Conservation (phyloP, 2,113 vertebrate genomes). For the Hydrochoerus hydrochaeris region DNA sequence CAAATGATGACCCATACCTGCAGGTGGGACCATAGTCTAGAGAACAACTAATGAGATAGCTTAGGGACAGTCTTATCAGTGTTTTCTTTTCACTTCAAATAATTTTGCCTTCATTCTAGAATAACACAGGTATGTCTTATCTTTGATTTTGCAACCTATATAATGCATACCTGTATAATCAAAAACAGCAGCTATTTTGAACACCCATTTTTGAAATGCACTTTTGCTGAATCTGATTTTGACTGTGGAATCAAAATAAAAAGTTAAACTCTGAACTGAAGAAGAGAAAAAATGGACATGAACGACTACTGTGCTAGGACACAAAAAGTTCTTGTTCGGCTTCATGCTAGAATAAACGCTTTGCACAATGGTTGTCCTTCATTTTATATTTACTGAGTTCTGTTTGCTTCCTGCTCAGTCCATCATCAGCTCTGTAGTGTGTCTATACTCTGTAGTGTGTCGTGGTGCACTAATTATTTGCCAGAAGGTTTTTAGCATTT, state of each 20-base stretch:
- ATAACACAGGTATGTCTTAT: background rate
- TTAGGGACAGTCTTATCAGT: background rate
- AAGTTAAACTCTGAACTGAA: background rate
- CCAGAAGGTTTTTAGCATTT: constrained; percentile 19
- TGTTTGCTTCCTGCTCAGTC: background rate
- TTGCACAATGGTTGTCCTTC: background rate
- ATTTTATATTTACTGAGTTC: constrained; percentile 1
- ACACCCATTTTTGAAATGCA: background rate
- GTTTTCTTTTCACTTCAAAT: constrained; percentile 18
- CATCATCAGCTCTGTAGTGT: background rate
- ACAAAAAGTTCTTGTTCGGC: background rate
- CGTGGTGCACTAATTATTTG: constrained; percentile 6
- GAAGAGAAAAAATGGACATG: constrained; percentile 22
- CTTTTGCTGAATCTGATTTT: constrained; percentile 35
- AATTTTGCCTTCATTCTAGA: constrained; percentile 8
- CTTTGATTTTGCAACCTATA: background rate
- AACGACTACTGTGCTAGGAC: background rate
- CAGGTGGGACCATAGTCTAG: background rate
- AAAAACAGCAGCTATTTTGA: background rate
- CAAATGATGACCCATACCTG: background rate
- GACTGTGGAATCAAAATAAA: constrained; percentile 26
- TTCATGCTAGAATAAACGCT: background rate
- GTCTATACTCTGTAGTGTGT: constrained; percentile 52
- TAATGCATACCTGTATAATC: background rate
- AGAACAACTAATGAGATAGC: background rate